phyloP scores from a whole-genome alignment of 2,888 invertebrate species.

The Caenorhabditis imperialis region DNA sequence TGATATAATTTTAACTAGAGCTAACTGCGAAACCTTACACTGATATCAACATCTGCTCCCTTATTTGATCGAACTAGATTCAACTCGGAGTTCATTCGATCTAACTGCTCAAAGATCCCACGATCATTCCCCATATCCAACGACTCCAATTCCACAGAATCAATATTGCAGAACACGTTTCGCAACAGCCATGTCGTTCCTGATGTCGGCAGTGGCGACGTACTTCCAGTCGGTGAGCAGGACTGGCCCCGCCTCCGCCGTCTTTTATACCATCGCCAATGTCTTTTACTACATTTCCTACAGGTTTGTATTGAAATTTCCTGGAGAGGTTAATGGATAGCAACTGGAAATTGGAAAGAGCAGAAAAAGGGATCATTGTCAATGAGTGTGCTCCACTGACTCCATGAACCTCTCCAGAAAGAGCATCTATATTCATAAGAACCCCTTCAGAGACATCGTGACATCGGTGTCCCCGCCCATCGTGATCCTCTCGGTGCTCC shows the following conservation, averaged over 20 bases:
- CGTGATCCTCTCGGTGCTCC: constrained; percentile 14
- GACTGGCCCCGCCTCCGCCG: constrained; percentile 25
- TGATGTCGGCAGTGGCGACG: constrained; percentile 41
- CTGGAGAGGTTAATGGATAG: too few relatives aligned
- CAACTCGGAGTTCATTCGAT: too few relatives aligned
- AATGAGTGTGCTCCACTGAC: not conserved
- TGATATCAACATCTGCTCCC: too few relatives aligned
- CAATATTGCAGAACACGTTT: constrained; percentile 17
- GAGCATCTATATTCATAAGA: not conserved
- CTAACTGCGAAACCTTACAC: too few relatives aligned
- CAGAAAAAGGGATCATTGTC: not conserved
- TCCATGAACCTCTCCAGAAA: not conserved
- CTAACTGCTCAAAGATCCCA: too few relatives aligned
- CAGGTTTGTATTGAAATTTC: constrained; percentile 18
- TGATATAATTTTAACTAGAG: too few relatives aligned
- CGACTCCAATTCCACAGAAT: too few relatives aligned
- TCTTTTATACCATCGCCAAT: constrained; percentile 40
- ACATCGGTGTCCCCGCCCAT: constrained; percentile 22
- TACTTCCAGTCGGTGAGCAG: constrained; percentile 41
- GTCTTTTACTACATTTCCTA: constrained; percentile 42
- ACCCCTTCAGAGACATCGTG: constrained; percentile 38
- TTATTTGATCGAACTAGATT: too few relatives aligned
- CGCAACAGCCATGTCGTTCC: constrained; percentile 47
- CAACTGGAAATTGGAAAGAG: too few relatives aligned
- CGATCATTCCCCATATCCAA: too few relatives aligned